Conservation (phyloP, 2,888 invertebrate species). For the Drosophila parthenogenetica region DNA sequence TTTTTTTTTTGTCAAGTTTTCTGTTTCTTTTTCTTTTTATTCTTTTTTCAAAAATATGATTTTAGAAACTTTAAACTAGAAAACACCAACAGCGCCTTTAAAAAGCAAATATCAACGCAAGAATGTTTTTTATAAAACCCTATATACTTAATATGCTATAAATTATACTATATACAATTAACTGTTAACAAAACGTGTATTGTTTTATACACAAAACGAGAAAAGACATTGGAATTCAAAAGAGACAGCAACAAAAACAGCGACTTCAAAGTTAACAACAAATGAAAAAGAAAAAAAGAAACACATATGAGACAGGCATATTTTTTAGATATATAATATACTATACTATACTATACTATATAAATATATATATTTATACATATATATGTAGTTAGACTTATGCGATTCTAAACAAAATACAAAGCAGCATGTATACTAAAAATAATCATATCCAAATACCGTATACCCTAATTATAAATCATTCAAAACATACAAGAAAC, state of each 20-base stretch:
- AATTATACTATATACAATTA: conserved; percentile 41
- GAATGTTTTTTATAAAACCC: conserved; percentile 40
- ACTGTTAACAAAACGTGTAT: conserved; percentile 36
- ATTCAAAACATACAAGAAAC: neutral
- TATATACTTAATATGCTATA: conserved; percentile 29
- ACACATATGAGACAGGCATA: conserved; percentile 54
- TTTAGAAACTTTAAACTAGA: conserved; percentile 26
- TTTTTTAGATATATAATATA: conserved; percentile 45
- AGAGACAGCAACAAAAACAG: conserved; percentile 19
- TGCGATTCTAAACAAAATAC: conserved; percentile 5
- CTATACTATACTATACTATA: conserved; percentile 17
- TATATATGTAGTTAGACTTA: conserved; percentile 35
- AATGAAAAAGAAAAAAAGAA: neutral
- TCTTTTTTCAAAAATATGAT: conserved; percentile 3
- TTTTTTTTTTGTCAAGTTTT: conserved; percentile 41
- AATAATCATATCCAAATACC: conserved; percentile 15
- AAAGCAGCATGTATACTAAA: conserved; percentile 13
- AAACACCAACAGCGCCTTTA: conserved; percentile 73
- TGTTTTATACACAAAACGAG: conserved; percentile 45
- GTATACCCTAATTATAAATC: conserved; percentile 9
- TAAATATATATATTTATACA: conserved; percentile 36
- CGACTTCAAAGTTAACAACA: conserved; percentile 59
- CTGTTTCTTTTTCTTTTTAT: conserved; percentile 33
- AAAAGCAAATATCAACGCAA: conserved; percentile 24
- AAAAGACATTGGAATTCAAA: conserved; percentile 23